Base-by-base conservation (phyloP, 2,888 invertebrate species). In the Petrophora chlorosata region DNA sequence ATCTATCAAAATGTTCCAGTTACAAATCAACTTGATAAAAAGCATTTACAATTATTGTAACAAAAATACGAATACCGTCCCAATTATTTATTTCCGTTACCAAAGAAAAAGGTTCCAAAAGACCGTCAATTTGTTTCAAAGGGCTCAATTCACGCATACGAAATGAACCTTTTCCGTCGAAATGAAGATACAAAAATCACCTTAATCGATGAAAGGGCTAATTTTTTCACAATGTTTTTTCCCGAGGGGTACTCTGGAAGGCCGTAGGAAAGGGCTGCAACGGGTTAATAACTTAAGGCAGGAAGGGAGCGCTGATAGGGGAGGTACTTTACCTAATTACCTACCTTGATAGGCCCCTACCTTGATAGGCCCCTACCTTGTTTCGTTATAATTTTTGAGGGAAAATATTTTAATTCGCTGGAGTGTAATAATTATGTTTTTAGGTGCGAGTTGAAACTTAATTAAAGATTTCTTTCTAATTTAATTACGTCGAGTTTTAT, bases 321-420 rank as follows among this genome's bases (percentile, higher is more conserved):
- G 19, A 32, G 26, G 30, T 32, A 46, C 40, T 29, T 54, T 23
- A 30, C 7, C 46, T 54, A 54, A 54, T 54, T 54, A 54, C 30
- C 39, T 36, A 38, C 22, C 39, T 47, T 19, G 13, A 34, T 34
- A 28, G 19, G 35, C 23, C 15, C 33, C 36, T 26, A 26, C 33
- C 36, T 38, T 19, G 35, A n/a, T n/a, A 28, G 19, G 35, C 23
- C 15, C 33, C 36, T 26, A 26, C 33, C 36, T 38, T 19, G 35
- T 26, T 44, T 40, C 35, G 22, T 47, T 46, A 30, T 47, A 29
- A 47, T 47, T 47, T 45, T 47, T 40, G 34, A 35, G 34, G 17
- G 29, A 25, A n/a, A 47, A 29, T 23, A 47, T 47, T 34, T 35
- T 16, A 47, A 35, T 46, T 46, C 35, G 40, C 40, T 33, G 45